Percentiles rank a stretch among this genome's conserved stretches.
Evolutionary conservation across 2,888 invertebrate genomes (phyloP).

Genomic region (Xylota sylvarum): DNA sequence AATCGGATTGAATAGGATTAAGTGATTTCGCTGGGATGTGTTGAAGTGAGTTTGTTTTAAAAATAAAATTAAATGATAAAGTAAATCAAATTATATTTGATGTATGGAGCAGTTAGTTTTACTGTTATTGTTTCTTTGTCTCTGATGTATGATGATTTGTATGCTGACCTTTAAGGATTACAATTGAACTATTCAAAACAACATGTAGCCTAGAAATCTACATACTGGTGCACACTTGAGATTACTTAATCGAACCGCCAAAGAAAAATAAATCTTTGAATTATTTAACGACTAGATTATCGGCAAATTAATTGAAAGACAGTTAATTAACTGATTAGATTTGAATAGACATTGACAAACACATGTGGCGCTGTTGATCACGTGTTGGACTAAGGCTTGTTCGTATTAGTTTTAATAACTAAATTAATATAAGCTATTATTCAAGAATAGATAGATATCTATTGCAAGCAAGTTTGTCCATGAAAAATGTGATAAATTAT

Average conservation of each 20-base stretch:
- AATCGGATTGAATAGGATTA: slow-evolving; percentile 70
- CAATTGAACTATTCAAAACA: not conserved
- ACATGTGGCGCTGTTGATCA: not conserved
- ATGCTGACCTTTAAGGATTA: slow-evolving; percentile 4
- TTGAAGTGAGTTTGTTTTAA: slow-evolving; percentile 26
- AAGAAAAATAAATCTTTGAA: slow-evolving; percentile 2
- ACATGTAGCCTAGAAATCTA: not conserved
- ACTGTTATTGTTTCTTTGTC: slow-evolving; percentile 6
- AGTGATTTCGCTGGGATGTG: slow-evolving; percentile 58
- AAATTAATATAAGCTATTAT: not conserved
- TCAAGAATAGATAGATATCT: not conserved
- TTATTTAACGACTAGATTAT: slow-evolving; percentile 26
- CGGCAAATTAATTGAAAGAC: slow-evolving; percentile 17
- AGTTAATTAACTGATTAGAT: slow-evolving; percentile 31
- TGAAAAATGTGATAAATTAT: no score
- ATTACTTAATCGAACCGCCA: slow-evolving; percentile 12
- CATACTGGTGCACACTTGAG: slow-evolving; percentile 24
- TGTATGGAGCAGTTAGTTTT: slow-evolving; percentile 48
- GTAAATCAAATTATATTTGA: slow-evolving; percentile 59
- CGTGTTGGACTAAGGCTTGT: not conserved
- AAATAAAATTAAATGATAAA: slow-evolving; percentile 42
- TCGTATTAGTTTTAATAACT: not conserved
- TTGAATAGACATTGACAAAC: not conserved
- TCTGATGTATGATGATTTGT: not conserved
- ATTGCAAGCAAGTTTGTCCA: not conserved